Percentiles rank a stretch among this genome's conserved stretches.
Evolutionary conservation across 2,888 invertebrate genomes (phyloP).

Genomic region (Napeogenes inachia): DNA sequence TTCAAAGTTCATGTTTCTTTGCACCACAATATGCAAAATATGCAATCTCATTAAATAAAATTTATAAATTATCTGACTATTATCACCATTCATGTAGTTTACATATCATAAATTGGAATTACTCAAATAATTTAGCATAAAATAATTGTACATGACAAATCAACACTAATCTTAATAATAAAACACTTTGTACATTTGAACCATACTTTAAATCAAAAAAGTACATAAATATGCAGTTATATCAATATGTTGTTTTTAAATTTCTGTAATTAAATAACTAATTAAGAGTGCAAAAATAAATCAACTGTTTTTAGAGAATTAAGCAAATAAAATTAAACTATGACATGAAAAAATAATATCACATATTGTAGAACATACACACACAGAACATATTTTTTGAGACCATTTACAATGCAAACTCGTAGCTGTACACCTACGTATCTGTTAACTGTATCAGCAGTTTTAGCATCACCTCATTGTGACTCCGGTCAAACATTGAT

Average conservation of each 20-base stretch:
- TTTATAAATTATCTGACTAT: background rate
- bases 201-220: slow-evolving; percentile 12
- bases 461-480: background rate
- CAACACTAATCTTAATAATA: slow-evolving; percentile 11
- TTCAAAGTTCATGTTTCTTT: too few relatives aligned
- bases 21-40: too few relatives aligned
- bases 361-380: slow-evolving; percentile 22
- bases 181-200: slow-evolving; percentile 27
- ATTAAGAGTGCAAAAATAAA: slow-evolving; percentile 1
- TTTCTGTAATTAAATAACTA: background rate
- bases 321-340: slow-evolving; percentile 2
- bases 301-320: background rate
- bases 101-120: slow-evolving; percentile 9
- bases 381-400: slow-evolving; percentile 13
- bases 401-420: slow-evolving; percentile 19
- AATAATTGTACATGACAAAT: slow-evolving; percentile 11
- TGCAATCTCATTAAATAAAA: background rate
- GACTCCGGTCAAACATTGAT: slow-evolving; percentile 10
- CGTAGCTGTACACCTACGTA: background rate
- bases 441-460: background rate
- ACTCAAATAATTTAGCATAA: slow-evolving; percentile 7
- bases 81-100: slow-evolving; percentile 12
- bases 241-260: background rate
- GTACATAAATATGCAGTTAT: too few relatives aligned
- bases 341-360: slow-evolving; percentile 18